A percentile compares a stretch with the other conserved stretches of the same genome.
phyloP scores from a whole-genome alignment of 2,888 invertebrate genomes.

The Cephus runcator region DNA sequence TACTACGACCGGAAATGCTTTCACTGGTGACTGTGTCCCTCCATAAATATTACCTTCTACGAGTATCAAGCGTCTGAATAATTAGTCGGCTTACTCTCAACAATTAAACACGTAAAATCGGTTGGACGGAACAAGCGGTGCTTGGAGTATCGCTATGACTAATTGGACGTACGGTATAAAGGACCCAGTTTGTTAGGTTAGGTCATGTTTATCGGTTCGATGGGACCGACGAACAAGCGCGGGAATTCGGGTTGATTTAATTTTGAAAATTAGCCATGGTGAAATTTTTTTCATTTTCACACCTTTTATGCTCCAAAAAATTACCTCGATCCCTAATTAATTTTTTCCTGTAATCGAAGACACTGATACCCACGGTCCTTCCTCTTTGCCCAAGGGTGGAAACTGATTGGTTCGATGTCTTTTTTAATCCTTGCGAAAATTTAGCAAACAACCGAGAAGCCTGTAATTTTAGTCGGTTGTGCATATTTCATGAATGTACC shows the following conservation, averaged over 20 bases:
- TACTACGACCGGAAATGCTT: neutral
- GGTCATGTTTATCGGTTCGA: neutral
- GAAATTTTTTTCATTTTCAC: too few relatives aligned
- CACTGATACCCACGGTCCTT: neutral
- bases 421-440: neutral
- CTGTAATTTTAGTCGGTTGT: conserved; percentile 25
- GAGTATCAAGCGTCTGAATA: neutral
- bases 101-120: neutral
- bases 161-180: neutral
- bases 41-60: neutral
- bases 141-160: neutral
- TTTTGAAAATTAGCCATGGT: neutral
- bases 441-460: neutral
- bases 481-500: conserved; percentile 35
- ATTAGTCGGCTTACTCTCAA: neutral
- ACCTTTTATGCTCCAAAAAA: neutral
- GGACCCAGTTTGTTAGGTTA: neutral
- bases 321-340: neutral
- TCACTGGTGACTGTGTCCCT: neutral
- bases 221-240: neutral
- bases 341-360: neutral
- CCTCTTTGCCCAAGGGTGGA: neutral
- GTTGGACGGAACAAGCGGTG: neutral
- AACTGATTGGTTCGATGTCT: neutral
- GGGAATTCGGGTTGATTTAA: neutral